A percentile compares a stretch with the other conserved stretches of the same genome.
Conservation (phyloP, 2,113 vertebrate genomes). For the Copsychus sechellarum region DNA sequence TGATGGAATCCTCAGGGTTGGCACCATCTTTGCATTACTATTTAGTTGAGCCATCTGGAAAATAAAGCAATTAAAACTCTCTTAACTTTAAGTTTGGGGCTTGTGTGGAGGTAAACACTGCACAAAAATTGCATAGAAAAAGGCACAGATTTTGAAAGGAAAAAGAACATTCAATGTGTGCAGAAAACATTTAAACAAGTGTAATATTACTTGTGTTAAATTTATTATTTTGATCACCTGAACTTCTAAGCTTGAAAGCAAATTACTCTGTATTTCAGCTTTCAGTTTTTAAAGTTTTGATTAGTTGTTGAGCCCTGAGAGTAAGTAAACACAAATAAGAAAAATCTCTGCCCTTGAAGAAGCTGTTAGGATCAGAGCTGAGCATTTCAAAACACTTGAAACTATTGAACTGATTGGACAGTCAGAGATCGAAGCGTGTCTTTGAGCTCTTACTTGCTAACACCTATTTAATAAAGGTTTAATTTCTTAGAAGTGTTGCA, state of each 20-base stretch:
- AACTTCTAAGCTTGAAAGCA: neutral
- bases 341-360: neutral
- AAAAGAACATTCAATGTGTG: accelerated
- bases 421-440: neutral
- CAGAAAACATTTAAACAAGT: neutral
- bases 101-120: neutral
- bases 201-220: neutral
- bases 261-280: neutral
- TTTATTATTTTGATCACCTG: neutral
- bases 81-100: neutral
- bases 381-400: neutral
- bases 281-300: neutral
- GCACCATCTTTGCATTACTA: neutral
- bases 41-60: neutral
- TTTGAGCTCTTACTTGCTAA: neutral
- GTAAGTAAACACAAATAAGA: neutral
- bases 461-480: neutral
- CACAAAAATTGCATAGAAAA: neutral
- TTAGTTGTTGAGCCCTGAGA: neutral
- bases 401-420: neutral
- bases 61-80: neutral
- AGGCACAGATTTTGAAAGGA: neutral
- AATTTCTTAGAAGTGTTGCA: neutral
- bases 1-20: neutral
- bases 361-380: neutral